These are phyloP conservation scores for Dendronephthya gigantea DNA, from an alignment of 64 coral and sea anemone genomes.

Conservation along the genomic window DNA sequence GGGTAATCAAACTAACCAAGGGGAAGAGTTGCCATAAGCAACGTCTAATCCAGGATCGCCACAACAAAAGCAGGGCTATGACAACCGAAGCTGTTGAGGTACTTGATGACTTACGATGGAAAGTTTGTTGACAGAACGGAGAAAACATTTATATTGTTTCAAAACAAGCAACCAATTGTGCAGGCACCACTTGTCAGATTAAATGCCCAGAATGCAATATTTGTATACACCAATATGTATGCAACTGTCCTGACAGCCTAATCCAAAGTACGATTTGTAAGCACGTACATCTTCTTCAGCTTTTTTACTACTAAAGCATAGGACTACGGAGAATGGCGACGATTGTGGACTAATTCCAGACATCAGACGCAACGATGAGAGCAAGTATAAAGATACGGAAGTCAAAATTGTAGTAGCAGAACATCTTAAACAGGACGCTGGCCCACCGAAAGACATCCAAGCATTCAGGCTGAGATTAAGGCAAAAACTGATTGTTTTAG, in stretches of 20 bases:
- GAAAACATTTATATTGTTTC: constrained; percentile 3
- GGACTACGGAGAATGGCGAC: neutral
- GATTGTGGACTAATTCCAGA: neutral
- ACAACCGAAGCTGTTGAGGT: neutral
- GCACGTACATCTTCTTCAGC: constrained; percentile 40
- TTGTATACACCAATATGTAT: constrained; percentile 37
- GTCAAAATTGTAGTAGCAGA: neutral
- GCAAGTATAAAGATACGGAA: neutral
- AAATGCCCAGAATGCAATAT: constrained; percentile 40
- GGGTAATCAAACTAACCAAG: constrained; percentile 39
- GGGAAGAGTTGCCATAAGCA: constrained; percentile 23
- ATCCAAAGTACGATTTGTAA: constrained; percentile 43
- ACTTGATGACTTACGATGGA: neutral
- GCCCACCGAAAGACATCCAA: neutral
- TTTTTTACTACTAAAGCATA: neutral
- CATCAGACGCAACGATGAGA: no score
- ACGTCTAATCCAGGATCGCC: constrained; percentile 11
- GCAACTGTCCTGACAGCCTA: constrained; percentile 40
- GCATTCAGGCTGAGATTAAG: neutral
- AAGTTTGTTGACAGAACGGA: neutral
- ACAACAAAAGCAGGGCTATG: constrained; percentile 14
- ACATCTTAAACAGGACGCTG: neutral
- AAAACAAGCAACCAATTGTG: neutral
- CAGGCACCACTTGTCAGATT: neutral
- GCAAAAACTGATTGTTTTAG: neutral